A percentile compares a stretch with the other conserved stretches of the same genome.
Conservation (phyloP, 2,888 invertebrate genomes). For the Neuroscelio doddi region DNA sequence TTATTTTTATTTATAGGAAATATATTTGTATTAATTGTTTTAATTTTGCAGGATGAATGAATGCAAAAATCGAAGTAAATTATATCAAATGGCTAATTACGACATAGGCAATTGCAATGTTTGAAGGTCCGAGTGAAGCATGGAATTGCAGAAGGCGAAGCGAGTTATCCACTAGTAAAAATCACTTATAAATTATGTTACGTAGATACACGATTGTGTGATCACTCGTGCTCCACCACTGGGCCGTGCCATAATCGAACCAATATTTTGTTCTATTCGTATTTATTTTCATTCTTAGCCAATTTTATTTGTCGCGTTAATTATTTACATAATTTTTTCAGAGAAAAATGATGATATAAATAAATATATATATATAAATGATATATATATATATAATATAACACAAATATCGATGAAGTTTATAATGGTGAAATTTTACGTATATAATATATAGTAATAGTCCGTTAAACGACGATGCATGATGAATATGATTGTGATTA, state of each 20-base stretch:
- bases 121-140: constrained; percentile 10
- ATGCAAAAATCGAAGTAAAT: constrained; percentile 31
- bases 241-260: constrained; percentile 22
- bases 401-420: constrained; percentile 12
- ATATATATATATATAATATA: constrained; percentile 12
- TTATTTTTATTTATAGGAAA: background rate
- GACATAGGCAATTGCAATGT: constrained; percentile 11
- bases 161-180: constrained; percentile 16
- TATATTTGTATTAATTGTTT: constrained; percentile 20
- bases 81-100: constrained; percentile 29
- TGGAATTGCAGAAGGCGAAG: constrained; percentile 24
- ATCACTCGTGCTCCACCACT: constrained; percentile 4
- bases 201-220: background rate
- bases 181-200: constrained; percentile 1
- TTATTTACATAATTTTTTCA: constrained; percentile 2
- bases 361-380: constrained; percentile 5
- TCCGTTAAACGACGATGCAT: background rate
- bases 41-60: constrained; percentile 66
- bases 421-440: constrained; percentile 5
- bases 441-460: constrained; percentile 14
- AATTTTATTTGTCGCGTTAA: background rate
- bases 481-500: constrained; percentile 22
- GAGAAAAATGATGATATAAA: constrained; percentile 22
- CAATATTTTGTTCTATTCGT: constrained; percentile 14
- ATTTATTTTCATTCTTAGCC: constrained; percentile 11